phyloP scores from a whole-genome alignment of 2,797 vertebrate species.

The Lacerta agilis region DNA sequence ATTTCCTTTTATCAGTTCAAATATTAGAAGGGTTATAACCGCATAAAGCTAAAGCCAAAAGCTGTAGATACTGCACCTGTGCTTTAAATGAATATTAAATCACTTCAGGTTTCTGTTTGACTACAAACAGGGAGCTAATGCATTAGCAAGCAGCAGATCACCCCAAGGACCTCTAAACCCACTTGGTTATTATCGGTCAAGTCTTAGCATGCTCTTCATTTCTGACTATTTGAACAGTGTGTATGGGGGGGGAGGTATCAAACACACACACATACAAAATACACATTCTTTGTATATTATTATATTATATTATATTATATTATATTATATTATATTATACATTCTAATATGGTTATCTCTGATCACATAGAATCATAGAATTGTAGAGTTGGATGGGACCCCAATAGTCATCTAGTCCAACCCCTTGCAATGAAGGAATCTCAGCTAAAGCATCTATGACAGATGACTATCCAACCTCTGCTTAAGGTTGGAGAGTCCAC shows the following conservation, averaged over 20 bases:
- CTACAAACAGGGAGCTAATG: conserved; percentile 3
- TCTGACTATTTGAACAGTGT: neutral
- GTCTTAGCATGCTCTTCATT: neutral
- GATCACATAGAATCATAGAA: neutral
- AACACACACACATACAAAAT: neutral
- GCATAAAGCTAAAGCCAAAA: neutral
- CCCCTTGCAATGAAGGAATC: no score
- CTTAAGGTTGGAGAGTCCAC: no score
- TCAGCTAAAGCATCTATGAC: no score
- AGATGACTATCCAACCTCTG: no score
- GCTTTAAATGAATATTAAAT: conserved; percentile 33
- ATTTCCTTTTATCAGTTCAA: conserved; percentile 35
- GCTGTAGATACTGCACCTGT: neutral
- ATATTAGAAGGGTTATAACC: conserved; percentile 2
- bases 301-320: no score
- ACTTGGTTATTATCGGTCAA: conserved; percentile 7
- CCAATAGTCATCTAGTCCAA: no score
- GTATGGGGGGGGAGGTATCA: neutral
- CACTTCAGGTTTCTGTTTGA: conserved; percentile 9
- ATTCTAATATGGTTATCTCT: neutral
- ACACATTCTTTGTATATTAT: no score
- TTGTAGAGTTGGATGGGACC: no score
- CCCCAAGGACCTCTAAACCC: conserved; percentile 16
- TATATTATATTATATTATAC: neutral
- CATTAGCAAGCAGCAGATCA: conserved; percentile 12